Evolutionary conservation across 2,888 invertebrate species (phyloP).

Genomic region (Eugnorisma glareosa): DNA sequence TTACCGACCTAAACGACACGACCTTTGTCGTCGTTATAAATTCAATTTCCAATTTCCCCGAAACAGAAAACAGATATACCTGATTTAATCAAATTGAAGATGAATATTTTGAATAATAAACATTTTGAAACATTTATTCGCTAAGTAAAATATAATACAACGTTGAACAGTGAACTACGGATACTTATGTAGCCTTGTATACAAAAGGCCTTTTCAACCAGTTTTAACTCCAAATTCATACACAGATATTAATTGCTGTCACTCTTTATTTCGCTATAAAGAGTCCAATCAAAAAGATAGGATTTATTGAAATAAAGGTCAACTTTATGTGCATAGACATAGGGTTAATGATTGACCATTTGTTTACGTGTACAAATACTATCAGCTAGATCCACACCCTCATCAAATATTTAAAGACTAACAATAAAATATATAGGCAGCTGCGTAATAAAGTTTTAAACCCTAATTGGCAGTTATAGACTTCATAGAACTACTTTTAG

Average conservation of each 20-base stretch:
- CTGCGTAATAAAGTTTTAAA: conserved; percentile 12
- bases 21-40: conserved; percentile 17
- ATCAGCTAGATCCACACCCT: neutral
- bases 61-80: conserved; percentile 5
- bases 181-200: neutral
- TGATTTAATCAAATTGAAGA: conserved; percentile 25
- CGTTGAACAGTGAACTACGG: neutral
- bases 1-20: neutral
- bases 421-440: neutral
- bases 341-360: neutral
- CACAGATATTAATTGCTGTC: neutral
- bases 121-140: conserved; percentile 1
- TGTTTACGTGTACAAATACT: neutral
- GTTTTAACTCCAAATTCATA: conserved; percentile 20
- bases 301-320: conserved; percentile 1
- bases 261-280: neutral
- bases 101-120: conserved; percentile 27
- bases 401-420: conserved; percentile 23
- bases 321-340: neutral
- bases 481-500: neutral
- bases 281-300: conserved; percentile 5
- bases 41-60: conserved; percentile 35
- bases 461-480: neutral
- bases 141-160: neutral
- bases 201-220: conserved; percentile 12